Evolutionary conservation across 2,113 vertebrate species (phyloP), one percentile per base, ranked within the genome.

Genomic region (Dunckerocampus dactyliophorus): DNA sequence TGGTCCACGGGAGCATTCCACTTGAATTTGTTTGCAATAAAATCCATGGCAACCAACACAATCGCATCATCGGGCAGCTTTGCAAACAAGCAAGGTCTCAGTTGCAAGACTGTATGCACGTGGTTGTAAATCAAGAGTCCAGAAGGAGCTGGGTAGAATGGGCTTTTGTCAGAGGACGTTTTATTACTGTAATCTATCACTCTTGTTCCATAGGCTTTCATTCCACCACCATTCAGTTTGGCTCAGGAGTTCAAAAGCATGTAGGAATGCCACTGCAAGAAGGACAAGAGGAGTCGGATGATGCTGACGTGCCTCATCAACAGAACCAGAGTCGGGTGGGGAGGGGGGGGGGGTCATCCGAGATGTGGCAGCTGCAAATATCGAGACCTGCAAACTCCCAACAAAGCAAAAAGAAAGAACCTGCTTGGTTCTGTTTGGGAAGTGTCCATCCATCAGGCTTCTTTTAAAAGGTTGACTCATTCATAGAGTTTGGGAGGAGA

Each of bases 241-340:
- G 37, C 37, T 9, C 37, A 39, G 9, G 9, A 43, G 51, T 62
- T 58, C 19, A 72, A 51, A 56, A 43, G 64, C 34, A 34, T 31
- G 59, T 54, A 10, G 34, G 17, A 53, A 17, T 6, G 50, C 9
- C 20, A 10, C 42, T 31, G 15, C 47, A 28, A 39, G 9, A 22
- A 20, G 46, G 57, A 37, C 49, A 19, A 42, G 45, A 63, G n/a
- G 1, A 47, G 16, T 8, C 13, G 11, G 42, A 59, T 47, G 50
- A 46, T 31, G 31, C 21, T 31, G n/a, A 43, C 37, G 11, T 4
- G 15, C 24, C n/a, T 22, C 15, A 47, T 39, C 13, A 48, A 48
- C 20, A 24, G 49, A 24, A 42, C 17, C 14, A 31, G n/a, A 39
- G 8, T 2, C 24, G 49, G 37, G 24, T 5, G 24, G 24, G 2